A percentile compares a stretch with the other conserved stretches of the same genome.
Evolutionary conservation across 30 jellyfish, hydroid and myxozoan genomes (phyloP).

Genomic region (Hydra vulgaris): DNA sequence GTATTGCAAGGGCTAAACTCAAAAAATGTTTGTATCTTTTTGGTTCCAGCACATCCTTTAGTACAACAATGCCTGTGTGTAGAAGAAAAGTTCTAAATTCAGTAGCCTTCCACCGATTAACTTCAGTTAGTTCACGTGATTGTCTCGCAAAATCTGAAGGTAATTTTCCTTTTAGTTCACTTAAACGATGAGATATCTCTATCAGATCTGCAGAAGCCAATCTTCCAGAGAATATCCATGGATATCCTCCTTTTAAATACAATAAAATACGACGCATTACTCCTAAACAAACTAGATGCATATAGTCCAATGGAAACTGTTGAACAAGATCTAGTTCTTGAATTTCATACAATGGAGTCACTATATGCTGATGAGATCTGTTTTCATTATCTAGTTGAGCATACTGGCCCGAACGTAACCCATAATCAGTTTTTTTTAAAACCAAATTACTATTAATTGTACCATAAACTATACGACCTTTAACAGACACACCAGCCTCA

Average conservation of each 20-base stretch:
- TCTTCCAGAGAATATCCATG: background rate
- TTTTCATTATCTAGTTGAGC: background rate
- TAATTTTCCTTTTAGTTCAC: background rate
- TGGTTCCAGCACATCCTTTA: background rate
- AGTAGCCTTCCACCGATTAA: background rate
- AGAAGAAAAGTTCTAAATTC: background rate
- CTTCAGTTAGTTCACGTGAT: background rate
- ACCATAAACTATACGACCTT: background rate
- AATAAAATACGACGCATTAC: slow-evolving; percentile 5
- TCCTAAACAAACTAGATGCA: slow-evolving; percentile 24
- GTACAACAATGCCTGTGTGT: background rate
- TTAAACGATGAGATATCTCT: background rate
- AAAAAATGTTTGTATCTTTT: background rate
- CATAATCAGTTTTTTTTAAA: background rate
- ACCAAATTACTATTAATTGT: background rate
- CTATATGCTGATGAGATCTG: background rate
- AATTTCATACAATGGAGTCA: background rate
- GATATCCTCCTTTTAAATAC: background rate
- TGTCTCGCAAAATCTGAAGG: background rate
- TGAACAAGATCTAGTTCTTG: background rate
- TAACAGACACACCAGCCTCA: background rate
- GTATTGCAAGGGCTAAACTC: background rate
- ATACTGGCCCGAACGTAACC: background rate
- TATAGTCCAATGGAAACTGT: background rate
- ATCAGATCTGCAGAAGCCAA: background rate